These are phyloP conservation scores for Coracopsis vasa DNA, from an alignment of 2,113 vertebrate species.

Conservation along the genomic window DNA sequence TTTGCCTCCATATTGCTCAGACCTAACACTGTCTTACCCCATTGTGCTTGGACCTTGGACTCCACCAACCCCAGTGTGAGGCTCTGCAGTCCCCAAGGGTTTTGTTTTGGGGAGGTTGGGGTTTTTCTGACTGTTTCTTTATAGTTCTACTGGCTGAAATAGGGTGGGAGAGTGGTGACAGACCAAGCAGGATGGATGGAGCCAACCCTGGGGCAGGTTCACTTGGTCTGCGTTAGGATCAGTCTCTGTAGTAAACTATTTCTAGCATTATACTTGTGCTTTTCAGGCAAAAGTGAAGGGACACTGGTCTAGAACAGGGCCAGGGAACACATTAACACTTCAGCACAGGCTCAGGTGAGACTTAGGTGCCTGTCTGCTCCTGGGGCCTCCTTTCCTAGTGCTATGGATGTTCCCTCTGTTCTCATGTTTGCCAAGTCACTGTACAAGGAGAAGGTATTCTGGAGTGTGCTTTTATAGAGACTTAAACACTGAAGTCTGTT, in stretches of 20 bases:
- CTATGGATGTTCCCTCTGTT: fast-evolving
- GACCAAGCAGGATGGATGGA: not conserved
- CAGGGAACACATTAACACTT: fast-evolving
- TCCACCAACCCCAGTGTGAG: fast-evolving
- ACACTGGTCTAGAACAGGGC: not conserved
- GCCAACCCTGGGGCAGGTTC: not conserved
- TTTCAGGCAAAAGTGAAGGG: not conserved
- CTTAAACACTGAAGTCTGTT: not conserved
- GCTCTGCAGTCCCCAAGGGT: not conserved
- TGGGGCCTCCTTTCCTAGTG: not conserved
- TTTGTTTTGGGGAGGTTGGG: not conserved
- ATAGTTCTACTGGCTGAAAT: not conserved
- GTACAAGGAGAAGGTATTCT: not conserved
- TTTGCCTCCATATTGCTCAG: not conserved
- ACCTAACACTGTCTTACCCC: not conserved
- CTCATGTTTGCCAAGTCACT: not conserved
- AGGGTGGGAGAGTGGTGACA: not conserved
- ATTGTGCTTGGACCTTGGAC: not conserved
- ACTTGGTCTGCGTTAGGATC: not conserved
- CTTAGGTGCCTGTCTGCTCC: not conserved
- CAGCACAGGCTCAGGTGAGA: not conserved
- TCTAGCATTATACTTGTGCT: not conserved
- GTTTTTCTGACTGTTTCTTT: not conserved
- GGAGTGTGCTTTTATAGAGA: not conserved
- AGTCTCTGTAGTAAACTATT: not conserved